Evolutionary conservation across 2,113 vertebrate species (phyloP), one percentile per base, ranked within the genome.

Genomic region (Tetrao urogallus): DNA sequence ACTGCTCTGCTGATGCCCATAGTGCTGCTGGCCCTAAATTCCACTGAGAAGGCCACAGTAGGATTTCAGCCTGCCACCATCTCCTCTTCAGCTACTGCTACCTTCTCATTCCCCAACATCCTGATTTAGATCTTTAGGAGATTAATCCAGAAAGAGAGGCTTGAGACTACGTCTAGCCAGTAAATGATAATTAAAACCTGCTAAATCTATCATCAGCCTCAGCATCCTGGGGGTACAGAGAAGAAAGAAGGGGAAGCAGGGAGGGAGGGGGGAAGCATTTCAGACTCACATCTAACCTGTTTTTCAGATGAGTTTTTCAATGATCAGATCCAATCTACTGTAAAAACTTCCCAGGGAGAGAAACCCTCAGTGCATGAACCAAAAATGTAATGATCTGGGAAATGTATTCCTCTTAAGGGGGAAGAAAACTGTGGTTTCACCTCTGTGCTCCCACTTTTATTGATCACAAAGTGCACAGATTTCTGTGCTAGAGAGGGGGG

Each of bases 281-380:
- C 66, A 36, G 80, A 50, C 83, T 71, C 58, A 60, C 86, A 90
- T 82, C 92, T 90, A 95, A 95, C 92, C 67, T 95, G 93, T 82
- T 97, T 97, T 96, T 95, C 93, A 93, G 94, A 95, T 92, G 94
- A 95, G 90, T 77, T 96, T 96, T 93, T 77, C 94, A 95, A 95
- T 74, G 90, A 96, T 93, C 95, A 86, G 67, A 87, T 71, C 82
- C 96, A 97, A 94, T 95, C 95, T 96, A 79, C 93, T 96, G 96
- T 92, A 87, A 96, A 95, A 95, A 80, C 88, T 93, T 93, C 91
- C 90, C 88, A 96, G 90, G 90, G 94, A 97, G 94, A 94, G 70
- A 90, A 94, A 90, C 73, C 80, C 94, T 93, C 90, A n/a, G 92
- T n/a, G 2, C 94, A 90, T 94, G 95, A 96, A 95, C 96, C 84